Conservation (phyloP, 2,113 vertebrate genomes). For the Synchiropus splendidus region DNA sequence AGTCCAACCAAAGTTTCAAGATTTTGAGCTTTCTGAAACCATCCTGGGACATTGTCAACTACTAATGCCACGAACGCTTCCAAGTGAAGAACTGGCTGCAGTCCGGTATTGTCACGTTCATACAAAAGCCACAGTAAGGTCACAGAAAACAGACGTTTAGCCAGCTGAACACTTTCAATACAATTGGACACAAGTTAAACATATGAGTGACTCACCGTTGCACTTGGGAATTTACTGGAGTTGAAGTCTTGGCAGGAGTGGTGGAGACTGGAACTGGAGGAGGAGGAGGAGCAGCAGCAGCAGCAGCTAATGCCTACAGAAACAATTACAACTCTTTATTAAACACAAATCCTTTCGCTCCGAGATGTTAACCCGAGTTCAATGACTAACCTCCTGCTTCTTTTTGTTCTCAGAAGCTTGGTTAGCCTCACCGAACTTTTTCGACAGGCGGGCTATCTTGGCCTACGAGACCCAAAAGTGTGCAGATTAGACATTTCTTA, state of each 20-base stretch:
- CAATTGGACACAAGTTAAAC: not conserved
- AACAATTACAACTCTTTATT: conserved; percentile 9
- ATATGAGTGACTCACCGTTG: conserved; percentile 52
- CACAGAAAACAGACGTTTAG: conserved; percentile 32
- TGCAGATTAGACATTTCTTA: not conserved
- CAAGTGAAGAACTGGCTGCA: conserved; percentile 39
- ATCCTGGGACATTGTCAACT: conserved; percentile 54
- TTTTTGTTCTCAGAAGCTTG: conserved; percentile 85
- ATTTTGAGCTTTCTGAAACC: conserved; percentile 39
- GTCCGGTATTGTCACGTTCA: conserved; percentile 67
- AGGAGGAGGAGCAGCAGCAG: conserved; percentile 5
- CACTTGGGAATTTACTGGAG: conserved; percentile 28
- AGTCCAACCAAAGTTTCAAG: conserved; percentile 14
- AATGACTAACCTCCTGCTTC: conserved; percentile 75
- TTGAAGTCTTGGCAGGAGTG: conserved; percentile 35
- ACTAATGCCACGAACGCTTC: conserved; percentile 30
- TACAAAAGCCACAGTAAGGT: conserved; percentile 50
- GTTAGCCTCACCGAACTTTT: conserved; percentile 85
- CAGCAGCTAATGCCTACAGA: conserved; percentile 31
- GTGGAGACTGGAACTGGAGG: conserved; percentile 1
- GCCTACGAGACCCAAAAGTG: conserved; percentile 62
- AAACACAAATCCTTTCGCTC: not conserved
- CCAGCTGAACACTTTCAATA: conserved; percentile 7
- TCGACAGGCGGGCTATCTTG: conserved; percentile 85
- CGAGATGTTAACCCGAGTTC: not conserved